These are phyloP conservation scores for Epsilonema sp. DNA, from an alignment of 2,888 invertebrate species.

Conservation along the genomic window DNA sequence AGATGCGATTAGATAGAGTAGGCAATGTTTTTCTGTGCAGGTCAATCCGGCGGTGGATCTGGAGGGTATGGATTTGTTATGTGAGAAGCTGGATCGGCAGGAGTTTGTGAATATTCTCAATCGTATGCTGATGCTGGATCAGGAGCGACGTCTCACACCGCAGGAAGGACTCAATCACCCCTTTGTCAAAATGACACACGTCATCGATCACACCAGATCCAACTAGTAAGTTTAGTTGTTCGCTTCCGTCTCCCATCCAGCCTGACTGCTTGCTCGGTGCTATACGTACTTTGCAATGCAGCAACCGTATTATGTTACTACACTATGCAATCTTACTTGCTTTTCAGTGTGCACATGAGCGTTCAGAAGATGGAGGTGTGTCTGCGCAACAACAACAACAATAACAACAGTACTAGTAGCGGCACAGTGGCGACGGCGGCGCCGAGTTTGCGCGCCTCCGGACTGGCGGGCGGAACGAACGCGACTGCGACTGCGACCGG, in stretches of 20 bases:
- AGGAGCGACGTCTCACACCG: constrained; percentile 68
- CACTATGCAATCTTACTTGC: not conserved
- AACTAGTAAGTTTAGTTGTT: constrained; percentile 15
- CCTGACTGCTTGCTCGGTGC: too few relatives aligned
- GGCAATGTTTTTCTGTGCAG: constrained; percentile 41
- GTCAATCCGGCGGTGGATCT: constrained; percentile 90
- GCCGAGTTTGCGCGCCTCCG: not conserved
- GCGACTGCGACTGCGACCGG: not conserved
- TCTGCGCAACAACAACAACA: not conserved
- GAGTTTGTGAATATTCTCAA: constrained; percentile 95
- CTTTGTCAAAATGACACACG: constrained; percentile 22
- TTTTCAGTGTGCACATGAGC: constrained; percentile 12
- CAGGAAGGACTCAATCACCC: constrained; percentile 21
- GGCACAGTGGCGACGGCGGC: not conserved
- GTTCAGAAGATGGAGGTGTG: constrained; percentile 22
- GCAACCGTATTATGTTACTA: too few relatives aligned
- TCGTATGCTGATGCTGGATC: constrained; percentile 91
- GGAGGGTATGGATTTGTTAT: constrained; percentile 81
- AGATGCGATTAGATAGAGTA: too few relatives aligned
- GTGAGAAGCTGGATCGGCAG: constrained; percentile 85
- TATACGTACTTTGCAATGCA: too few relatives aligned
- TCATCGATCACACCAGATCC: constrained; percentile 13
- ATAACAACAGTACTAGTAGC: constrained; percentile 8
- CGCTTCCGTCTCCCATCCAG: too few relatives aligned
- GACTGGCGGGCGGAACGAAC: not conserved